These are phyloP conservation scores for Coturnix japonica DNA, from an alignment of 2,113 vertebrate genomes.

Conservation along the genomic window DNA sequence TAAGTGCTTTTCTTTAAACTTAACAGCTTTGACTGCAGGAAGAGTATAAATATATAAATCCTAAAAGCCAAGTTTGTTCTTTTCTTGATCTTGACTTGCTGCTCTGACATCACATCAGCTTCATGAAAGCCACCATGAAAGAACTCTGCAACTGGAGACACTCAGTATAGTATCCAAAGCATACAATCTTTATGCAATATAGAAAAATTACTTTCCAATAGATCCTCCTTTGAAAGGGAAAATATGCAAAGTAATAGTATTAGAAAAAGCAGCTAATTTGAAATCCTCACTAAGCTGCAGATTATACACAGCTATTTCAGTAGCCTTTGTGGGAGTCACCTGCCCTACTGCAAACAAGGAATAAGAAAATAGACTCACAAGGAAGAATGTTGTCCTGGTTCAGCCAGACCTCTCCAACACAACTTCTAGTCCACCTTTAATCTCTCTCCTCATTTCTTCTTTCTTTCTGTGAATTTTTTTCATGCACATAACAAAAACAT, in stretches of 20 bases:
- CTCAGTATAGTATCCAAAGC: not conserved
- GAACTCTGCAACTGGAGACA: not conserved
- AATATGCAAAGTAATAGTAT: not conserved
- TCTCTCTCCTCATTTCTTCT: not conserved
- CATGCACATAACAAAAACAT: not conserved
- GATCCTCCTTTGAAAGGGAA: not conserved
- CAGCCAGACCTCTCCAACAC: not conserved
- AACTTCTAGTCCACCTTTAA: not conserved
- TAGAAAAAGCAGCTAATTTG: not conserved
- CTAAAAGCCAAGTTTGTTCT: not conserved
- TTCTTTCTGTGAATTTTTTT: not conserved
- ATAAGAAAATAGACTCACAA: not conserved
- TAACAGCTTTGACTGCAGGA: not conserved
- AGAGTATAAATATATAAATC: not conserved
- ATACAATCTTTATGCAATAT: not conserved
- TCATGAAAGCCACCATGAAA: not conserved
- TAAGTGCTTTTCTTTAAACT: not conserved
- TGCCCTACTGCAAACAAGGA: not conserved
- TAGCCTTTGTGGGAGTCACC: not conserved
- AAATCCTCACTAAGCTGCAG: not conserved
- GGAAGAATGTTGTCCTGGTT: not conserved
- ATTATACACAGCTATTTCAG: not conserved
- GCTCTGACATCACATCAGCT: not conserved
- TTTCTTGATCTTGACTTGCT: not conserved
- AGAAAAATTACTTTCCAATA: not conserved